Evolutionary conservation across 2,113 vertebrate species (phyloP).

Genomic region (Rhinopithecus roxellana): DNA sequence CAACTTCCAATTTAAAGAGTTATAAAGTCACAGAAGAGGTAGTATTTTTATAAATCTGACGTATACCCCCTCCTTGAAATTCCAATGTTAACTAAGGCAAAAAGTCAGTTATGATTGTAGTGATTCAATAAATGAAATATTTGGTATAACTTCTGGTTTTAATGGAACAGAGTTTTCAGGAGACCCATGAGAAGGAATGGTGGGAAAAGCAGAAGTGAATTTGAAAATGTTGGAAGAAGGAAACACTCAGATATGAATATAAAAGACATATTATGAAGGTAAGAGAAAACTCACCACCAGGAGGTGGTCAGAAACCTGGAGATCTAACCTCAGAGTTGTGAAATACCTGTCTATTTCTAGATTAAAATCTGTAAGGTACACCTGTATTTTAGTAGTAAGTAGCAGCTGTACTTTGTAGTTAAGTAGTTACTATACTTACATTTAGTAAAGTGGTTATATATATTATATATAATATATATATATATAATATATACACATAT

Average conservation of each 20-base stretch:
- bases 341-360: background rate
- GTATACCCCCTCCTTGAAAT: background rate
- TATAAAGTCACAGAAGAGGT: background rate
- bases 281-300: background rate
- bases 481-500: background rate
- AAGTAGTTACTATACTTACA: too few species aligned
- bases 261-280: too few species aligned
- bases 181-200: background rate
- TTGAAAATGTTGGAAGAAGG: background rate
- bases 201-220: background rate
- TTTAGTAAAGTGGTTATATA: too few species aligned
- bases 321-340: background rate
- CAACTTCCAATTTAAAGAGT: background rate
- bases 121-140: background rate
- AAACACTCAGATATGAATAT: background rate
- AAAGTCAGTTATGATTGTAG: background rate
- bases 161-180: background rate
- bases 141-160: background rate
- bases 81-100: background rate
- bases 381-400: too few species aligned
- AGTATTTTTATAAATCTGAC: background rate
- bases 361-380: background rate
- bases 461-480: too few species aligned
- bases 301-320: fast-evolving
- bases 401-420: too few species aligned